phyloP scores from a whole-genome alignment of 2,113 vertebrate genomes.

The Seriola dumerili region DNA sequence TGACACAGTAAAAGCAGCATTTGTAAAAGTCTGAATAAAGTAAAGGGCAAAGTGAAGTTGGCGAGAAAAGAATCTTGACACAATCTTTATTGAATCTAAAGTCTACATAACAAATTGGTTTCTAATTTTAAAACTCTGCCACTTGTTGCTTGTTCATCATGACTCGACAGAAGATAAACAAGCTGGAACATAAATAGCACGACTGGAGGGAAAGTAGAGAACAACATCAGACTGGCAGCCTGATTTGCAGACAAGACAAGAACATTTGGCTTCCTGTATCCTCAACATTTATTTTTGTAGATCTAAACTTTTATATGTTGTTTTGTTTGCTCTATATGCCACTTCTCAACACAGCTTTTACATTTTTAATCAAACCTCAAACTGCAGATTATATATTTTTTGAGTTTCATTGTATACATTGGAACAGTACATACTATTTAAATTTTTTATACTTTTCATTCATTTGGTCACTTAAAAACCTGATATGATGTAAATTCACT shows the following conservation, averaged over 20 bases:
- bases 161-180: slow-evolving; percentile 24
- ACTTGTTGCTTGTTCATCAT: neutral
- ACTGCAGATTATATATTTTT: no score
- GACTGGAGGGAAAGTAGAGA: slow-evolving; percentile 11
- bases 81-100: neutral
- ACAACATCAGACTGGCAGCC: slow-evolving; percentile 2
- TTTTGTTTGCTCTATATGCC: no score
- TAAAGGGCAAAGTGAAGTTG: neutral
- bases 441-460: neutral
- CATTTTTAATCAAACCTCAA: no score
- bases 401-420: no score
- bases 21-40: neutral
- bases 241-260: slow-evolving; percentile 5
- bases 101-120: neutral
- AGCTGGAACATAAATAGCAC: slow-evolving; percentile 13
- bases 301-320: no score
- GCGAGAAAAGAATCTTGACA: neutral
- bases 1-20: neutral
- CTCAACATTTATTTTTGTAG: neutral
- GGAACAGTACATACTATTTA: no score
- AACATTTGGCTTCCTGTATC: neutral
- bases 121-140: slow-evolving; percentile 25
- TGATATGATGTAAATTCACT: neutral
- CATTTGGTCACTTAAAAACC: neutral
- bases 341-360: no score